A percentile compares a stretch with the other conserved stretches of the same genome.
Conservation (phyloP, 2,113 vertebrate genomes). For the Ctenomys sociabilis region DNA sequence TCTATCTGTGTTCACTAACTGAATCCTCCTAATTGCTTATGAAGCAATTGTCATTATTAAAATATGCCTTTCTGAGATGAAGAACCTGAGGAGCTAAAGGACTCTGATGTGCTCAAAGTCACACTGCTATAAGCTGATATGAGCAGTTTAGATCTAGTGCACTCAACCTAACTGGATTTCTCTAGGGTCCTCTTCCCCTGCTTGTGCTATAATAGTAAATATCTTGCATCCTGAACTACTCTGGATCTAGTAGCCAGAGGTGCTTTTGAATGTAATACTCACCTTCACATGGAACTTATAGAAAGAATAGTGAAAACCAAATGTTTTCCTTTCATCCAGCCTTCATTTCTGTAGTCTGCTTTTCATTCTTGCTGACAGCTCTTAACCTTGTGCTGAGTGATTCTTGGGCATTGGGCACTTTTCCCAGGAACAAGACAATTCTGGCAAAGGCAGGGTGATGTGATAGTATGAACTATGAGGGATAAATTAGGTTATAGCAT, state of each 20-base stretch:
- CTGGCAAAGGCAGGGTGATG: neutral
- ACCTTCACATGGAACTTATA: neutral
- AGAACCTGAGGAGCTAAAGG: neutral
- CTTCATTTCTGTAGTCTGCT: neutral
- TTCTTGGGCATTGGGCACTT: neutral
- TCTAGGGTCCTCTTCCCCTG: neutral
- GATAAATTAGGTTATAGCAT: neutral
- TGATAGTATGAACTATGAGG: neutral
- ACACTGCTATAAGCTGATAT: neutral
- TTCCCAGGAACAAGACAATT: constrained; percentile 15
- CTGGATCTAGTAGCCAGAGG: neutral
- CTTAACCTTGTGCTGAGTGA: neutral
- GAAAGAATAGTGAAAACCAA: neutral
- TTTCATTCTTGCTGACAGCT: constrained; percentile 17
- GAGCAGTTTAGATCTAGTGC: neutral
- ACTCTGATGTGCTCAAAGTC: neutral
- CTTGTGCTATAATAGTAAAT: neutral
- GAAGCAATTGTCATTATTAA: neutral
- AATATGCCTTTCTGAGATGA: neutral
- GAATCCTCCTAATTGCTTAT: neutral
- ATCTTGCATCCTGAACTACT: no score
- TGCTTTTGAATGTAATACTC: neutral
- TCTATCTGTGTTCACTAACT: neutral
- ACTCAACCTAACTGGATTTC: neutral
- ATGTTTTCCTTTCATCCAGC: neutral